These are phyloP conservation scores for Rhagoletis zephyria DNA, from an alignment of 1,140 invertebrate species.

Conservation along the genomic window DNA sequence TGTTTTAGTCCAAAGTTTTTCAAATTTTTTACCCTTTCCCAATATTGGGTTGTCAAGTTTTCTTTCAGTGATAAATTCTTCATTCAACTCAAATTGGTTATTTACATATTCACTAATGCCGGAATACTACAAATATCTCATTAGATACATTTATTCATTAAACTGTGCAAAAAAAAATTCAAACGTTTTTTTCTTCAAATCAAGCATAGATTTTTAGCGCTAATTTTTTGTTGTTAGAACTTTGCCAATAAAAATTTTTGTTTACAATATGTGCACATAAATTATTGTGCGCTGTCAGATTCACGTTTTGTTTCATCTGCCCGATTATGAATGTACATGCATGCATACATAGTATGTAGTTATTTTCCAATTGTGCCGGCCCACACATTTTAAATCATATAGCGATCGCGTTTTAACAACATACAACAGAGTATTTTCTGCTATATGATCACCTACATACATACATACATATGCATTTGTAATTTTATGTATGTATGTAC, in stretches of 20 bases:
- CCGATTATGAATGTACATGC: background rate
- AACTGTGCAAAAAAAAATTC: too few relatives aligned
- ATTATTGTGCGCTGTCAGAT: background rate
- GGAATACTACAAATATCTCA: too few relatives aligned
- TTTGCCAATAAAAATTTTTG: conserved; percentile 36
- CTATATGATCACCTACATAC: background rate
- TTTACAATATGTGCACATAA: conserved; percentile 21
- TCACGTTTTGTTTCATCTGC: conserved; percentile 29
- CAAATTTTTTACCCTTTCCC: too few relatives aligned
- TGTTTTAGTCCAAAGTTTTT: too few relatives aligned
- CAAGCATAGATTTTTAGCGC: background rate
- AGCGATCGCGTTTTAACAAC: too few relatives aligned
- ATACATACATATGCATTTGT: too few relatives aligned
- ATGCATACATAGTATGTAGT: background rate
- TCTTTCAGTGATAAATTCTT: too few relatives aligned
- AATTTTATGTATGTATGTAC: too few relatives aligned
- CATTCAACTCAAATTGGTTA: too few relatives aligned
- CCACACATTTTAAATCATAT: background rate
- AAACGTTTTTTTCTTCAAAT: background rate
- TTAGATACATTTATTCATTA: too few relatives aligned
- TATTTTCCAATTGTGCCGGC: background rate
- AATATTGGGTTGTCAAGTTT: too few relatives aligned
- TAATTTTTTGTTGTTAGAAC: conserved; percentile 32
- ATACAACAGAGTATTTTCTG: background rate
- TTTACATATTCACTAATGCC: too few relatives aligned